Evolutionary conservation across 35 echinoderm and acorn worm genomes (phyloP), one percentile per base, ranked within the genome.

Genomic region (Strongylocentrotus purpuratus): DNA sequence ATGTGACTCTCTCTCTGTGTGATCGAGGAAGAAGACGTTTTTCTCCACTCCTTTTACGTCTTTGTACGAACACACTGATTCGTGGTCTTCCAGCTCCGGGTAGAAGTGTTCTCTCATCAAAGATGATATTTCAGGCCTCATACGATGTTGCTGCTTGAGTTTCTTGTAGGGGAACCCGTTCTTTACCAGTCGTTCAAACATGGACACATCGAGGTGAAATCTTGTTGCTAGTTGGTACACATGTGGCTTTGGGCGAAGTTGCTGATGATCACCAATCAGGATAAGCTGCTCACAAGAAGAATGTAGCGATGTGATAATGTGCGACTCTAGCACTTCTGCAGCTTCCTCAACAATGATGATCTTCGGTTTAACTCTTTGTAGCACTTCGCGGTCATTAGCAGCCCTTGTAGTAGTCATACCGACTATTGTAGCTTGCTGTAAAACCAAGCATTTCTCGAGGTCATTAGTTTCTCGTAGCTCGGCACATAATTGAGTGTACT

Each of bases 41-140:
- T 46, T 95, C 9, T 15, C 87, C 1, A 98, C 33, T 93, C 97
- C 97, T 95, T 58, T 91, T 33, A 98, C 59, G 86, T 94, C 58
- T 7, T 55, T 45, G 87, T 95, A 95, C 7, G n/a, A 0, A 8
- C 1, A 45, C 31, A 98, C 97, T 45, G 59, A 94, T 45, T 92
- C 92, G 48, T 95, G 86, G 85, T 98, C 96, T 92, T 94, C 33
- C 17, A 98, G 88, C 18, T 86, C 89, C 18, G 93, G 46, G 86
- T 97, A 98, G 55, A 98, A 99, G 70, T 97, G 95, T 85, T 96
- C 58, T 46, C 85, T 96, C 94, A 95, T 96, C 22, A 96, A 46
- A 10, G 45, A 35, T 32, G 96, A 88, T 71, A 96, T 95, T 46
- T 95, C 88, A 46, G 96, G 96, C 20, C 96, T 28, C 96, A 96